phyloP scores from a whole-genome alignment of 1,140 invertebrate genomes.

The Periplaneta americana region DNA sequence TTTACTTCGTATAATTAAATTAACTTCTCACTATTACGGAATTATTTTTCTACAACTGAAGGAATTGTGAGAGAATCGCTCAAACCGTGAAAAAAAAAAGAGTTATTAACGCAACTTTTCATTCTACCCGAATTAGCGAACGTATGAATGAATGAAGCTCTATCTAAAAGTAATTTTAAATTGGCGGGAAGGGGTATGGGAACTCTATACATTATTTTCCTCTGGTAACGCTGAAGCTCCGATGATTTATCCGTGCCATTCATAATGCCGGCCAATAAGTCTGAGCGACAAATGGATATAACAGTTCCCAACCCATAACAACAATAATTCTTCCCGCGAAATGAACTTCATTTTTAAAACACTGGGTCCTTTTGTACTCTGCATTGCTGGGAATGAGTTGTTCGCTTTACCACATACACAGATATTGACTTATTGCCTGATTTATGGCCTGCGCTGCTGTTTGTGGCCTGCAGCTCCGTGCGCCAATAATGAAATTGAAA shows the following conservation, averaged over 20 bases:
- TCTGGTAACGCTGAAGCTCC: neutral
- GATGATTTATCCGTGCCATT: constrained; percentile 6
- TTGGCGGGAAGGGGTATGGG: neutral
- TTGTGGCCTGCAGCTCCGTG: neutral
- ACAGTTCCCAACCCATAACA: constrained; percentile 11
- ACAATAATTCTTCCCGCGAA: constrained; percentile 12
- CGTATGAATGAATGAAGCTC: neutral
- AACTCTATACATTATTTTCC: neutral
- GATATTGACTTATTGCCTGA: neutral
- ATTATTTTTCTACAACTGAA: too few species aligned
- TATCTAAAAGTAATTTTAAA: neutral
- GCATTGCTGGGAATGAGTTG: neutral
- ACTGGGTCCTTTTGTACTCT: neutral
- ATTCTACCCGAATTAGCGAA: neutral
- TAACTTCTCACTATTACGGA: too few species aligned
- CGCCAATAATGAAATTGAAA: neutral
- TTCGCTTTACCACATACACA: neutral
- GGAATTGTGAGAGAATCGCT: neutral
- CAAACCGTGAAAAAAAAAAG: neutral
- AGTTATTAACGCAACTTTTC: neutral
- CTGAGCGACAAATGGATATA: constrained; percentile 7
- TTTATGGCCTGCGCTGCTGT: neutral
- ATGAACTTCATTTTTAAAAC: constrained; percentile 14
- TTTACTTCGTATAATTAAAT: too few species aligned
- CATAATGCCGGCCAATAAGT: constrained; percentile 8